Conservation (phyloP, 2,797 vertebrate species). For the Taeniopygia guttata region DNA sequence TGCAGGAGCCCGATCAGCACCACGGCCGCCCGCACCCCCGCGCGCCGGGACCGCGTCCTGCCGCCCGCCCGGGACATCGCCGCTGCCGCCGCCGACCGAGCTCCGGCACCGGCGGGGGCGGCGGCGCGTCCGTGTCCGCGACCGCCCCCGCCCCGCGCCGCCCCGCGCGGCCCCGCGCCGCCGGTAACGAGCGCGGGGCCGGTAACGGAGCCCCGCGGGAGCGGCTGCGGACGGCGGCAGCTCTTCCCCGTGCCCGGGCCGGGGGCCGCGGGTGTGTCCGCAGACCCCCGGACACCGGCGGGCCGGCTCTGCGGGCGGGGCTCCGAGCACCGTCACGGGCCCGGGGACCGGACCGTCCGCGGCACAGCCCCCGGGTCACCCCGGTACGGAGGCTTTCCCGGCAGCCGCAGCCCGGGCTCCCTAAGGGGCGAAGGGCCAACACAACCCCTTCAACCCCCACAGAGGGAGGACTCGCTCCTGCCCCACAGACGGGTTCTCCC, state of each 20-base stretch:
- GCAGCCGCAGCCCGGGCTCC: background rate
- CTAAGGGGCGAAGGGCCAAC: background rate
- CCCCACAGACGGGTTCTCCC: background rate
- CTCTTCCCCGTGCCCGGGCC: background rate
- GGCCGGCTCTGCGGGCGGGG: background rate
- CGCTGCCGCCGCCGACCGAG: slow-evolving; percentile 49
- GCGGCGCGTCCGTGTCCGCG: background rate
- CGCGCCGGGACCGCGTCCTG: slow-evolving; percentile 86
- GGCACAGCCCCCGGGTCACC: background rate
- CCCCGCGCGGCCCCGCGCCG: no score
- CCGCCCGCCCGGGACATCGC: slow-evolving; percentile 75
- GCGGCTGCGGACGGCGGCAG: background rate
- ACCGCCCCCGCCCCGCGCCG: background rate
- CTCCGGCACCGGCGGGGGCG: background rate
- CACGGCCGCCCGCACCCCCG: slow-evolving; percentile 91
- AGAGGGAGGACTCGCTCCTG: background rate
- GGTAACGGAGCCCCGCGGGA: background rate
- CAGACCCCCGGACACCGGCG: background rate
- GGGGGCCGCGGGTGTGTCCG: background rate
- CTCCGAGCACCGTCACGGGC: background rate
- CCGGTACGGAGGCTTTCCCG: no score
- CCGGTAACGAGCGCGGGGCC: background rate
- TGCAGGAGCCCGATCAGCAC: slow-evolving; percentile 95
- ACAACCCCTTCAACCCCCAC: background rate
- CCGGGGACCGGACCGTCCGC: background rate